phyloP scores from a whole-genome alignment of 2,797 vertebrate genomes.

The Gymnopithys bicolor region DNA sequence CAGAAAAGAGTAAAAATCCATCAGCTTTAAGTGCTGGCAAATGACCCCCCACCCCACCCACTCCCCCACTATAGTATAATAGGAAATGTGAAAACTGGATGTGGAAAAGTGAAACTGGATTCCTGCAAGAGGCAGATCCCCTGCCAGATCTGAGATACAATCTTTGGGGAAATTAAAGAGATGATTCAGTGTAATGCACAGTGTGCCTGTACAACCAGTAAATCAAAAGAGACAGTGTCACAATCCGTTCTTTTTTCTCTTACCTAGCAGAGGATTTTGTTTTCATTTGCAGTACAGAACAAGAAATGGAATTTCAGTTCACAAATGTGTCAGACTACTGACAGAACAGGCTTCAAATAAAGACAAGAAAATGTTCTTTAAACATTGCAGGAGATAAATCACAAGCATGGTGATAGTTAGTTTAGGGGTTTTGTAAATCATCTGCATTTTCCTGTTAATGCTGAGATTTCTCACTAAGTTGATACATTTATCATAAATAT shows the following conservation, averaged over 20 bases:
- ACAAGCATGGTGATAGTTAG: neutral
- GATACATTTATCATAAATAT: neutral
- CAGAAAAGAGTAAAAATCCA: neutral
- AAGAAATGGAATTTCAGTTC: conserved; percentile 33
- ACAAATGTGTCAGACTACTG: neutral
- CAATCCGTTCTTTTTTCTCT: conserved; percentile 41
- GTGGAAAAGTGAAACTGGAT: neutral
- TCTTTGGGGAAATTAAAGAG: conserved; percentile 51
- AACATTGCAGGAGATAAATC: neutral
- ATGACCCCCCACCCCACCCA: neutral
- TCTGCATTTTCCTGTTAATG: neutral
- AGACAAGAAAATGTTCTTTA: neutral
- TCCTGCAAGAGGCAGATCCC: neutral
- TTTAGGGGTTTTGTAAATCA: neutral
- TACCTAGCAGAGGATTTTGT: conserved; percentile 42
- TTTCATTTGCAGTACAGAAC: conserved; percentile 49
- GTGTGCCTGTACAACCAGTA: conserved; percentile 3
- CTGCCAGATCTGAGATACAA: neutral
- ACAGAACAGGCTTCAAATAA: neutral
- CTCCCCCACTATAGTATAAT: neutral
- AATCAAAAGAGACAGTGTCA: conserved; percentile 65
- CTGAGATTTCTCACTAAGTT: neutral
- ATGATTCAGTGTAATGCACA: conserved; percentile 10
- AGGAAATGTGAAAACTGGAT: neutral
- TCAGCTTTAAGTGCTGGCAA: neutral